Base-by-base conservation (phyloP, 2,113 vertebrate genomes). In the Platysternon megacephalum region DNA sequence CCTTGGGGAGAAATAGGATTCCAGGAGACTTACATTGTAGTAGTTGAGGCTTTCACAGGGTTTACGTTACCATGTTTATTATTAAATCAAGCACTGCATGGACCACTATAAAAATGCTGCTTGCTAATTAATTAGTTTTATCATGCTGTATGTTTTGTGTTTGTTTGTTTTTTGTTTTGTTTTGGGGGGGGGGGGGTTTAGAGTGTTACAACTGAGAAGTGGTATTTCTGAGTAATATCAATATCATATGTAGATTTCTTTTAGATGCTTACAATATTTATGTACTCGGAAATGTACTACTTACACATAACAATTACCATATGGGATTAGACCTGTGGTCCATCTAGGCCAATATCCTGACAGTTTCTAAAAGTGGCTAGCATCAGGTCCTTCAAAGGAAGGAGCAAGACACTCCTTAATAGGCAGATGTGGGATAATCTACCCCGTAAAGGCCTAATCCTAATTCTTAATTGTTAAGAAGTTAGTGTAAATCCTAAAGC, bases 61-160 rank as follows among this genome's bases (percentile, higher is more conserved):
- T 90, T 82, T 86, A 49, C 51, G 88, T 42, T 84, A 52, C 19
- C 88, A 0, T 0, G 0, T 17, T 88, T 61, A 19, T 56, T 94
- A 91, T 42, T 89, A 81, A 74, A 81, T 13, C 4, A 68, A 53
- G 84, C 52, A 65, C n/a, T 61, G 29, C 0, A 0, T 78, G 24
- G 42, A 83, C 42, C 0, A 0, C 79, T 12, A 7, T 28, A 3
- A 79, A 14, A 88, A n/a, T 86, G 95, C 56, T 29, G 28, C 55
- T 39, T 79, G 4, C n/a, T 91, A 28, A 6, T 17, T 82, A 61
- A 87, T 81, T 87, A 2, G 0, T 72, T 88, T 87, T 86, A 32
- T 1, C 3, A 2, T 17, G 16, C 49, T 79, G 22, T 11, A 2
- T 86, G 42, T 93, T 9, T 82, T 5, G 0, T 51, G 86, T 39